A percentile compares a stretch with the other conserved stretches of the same genome.
phyloP scores from a whole-genome alignment of 1,140 invertebrate species.

The Magallana gigas region DNA sequence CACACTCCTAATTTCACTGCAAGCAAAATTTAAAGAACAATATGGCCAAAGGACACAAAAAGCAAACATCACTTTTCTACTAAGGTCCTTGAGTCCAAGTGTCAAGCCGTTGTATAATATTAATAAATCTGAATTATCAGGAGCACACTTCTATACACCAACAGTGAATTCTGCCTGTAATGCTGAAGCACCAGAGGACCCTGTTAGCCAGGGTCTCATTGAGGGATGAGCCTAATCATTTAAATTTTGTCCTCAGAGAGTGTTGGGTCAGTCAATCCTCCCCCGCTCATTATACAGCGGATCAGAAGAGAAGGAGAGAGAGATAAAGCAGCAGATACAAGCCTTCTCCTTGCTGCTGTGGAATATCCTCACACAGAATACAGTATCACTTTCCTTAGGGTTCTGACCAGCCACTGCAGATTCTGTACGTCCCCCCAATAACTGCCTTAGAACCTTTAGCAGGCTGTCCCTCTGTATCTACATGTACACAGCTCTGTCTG shows the following conservation, averaged over 20 bases:
- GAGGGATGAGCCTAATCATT: background rate
- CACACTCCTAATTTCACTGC: background rate
- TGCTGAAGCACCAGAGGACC: background rate
- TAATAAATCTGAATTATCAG: background rate
- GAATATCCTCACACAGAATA: too few species aligned
- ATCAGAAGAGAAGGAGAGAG: background rate
- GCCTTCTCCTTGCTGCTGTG: too few species aligned
- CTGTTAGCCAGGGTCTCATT: background rate
- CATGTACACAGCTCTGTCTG: background rate
- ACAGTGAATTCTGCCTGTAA: background rate
- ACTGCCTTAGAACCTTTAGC: background rate
- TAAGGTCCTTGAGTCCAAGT: background rate
- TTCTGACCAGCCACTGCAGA: background rate
- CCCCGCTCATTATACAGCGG: slow-evolving; percentile 10
- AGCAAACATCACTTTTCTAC: too few species aligned
- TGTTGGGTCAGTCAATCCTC: slow-evolving; percentile 11
- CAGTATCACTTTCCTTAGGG: background rate
- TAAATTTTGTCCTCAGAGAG: slow-evolving; percentile 29
- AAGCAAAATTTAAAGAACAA: background rate
- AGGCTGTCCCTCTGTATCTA: background rate
- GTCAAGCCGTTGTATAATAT: too few species aligned
- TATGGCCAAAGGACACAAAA: background rate
- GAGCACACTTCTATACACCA: background rate
- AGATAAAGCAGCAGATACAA: too few species aligned
- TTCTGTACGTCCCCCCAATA: background rate